Base-by-base conservation (phyloP, 2,888 invertebrate genomes). In the Thelaira solivaga region DNA sequence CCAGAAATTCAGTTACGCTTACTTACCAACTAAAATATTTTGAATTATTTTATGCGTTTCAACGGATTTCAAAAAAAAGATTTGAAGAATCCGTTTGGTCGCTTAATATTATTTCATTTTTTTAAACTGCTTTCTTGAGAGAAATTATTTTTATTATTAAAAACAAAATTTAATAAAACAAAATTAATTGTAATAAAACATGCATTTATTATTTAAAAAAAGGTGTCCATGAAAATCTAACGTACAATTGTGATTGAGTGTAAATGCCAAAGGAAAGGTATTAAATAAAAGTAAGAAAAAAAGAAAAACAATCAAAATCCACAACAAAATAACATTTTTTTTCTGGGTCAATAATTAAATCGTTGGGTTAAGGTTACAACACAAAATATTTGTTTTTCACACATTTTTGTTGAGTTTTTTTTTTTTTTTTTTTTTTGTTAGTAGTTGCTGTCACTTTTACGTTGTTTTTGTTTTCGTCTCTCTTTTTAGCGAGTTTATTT, bases 351-450 rank as follows among this genome's bases (percentile, higher is more conserved):
- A 78, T 65, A 69, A 61, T 74, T 74, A 11, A 41, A 53, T n/a
- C 31, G 64, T 74, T 78, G 74, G 78, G 78, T 78, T 78, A 78
- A 78, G 78, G 78, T 78, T 78, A 78, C 78, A 71, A 65, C 49
- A 43, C 49, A 49, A 29, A 29, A 47, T 31, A 45, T 34, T 49
- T n/a, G n/a, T n/a, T 26, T 18, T 55, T 36, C 43, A 20, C 16
- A n/a, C 1, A 24, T 39, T 65, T 6, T 43, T 49, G 11, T 53
- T 69, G 39, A 51, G 34, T n/a, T 64, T 13, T 36, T 5, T 55
- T 24, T 24, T 22, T 31, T 31, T n/a, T 11, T 3, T 10, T 16
- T 53, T 49, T 31, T 31, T 51, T 39, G 18, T 0, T 22, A 41
- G 29, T 34, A 11, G 3, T 39, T 24, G 3, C 36, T 16, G n/a